These are phyloP conservation scores for Vidua macroura DNA, from an alignment of 2,113 vertebrate species.

Conservation along the genomic window DNA sequence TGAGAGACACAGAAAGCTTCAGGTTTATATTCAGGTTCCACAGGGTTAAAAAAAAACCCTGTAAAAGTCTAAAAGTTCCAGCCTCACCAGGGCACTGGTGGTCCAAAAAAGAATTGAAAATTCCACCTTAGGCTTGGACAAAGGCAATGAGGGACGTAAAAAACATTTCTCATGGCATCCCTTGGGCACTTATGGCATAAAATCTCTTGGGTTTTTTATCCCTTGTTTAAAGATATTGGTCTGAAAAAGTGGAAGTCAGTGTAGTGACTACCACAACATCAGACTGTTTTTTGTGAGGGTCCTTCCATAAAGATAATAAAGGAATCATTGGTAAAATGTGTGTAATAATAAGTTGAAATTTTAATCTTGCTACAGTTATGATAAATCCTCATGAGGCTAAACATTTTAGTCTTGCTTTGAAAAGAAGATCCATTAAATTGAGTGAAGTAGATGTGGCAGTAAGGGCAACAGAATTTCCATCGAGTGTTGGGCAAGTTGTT, in stretches of 20 bases:
- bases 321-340: not conserved
- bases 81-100: not conserved
- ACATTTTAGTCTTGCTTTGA: not conserved
- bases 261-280: not conserved
- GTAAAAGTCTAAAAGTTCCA: not conserved
- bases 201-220: not conserved
- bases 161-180: not conserved
- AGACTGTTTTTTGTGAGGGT: not conserved
- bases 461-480: not conserved
- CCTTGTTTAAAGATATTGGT: not conserved
- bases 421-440: not conserved
- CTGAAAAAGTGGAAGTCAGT: not conserved
- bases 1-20: not conserved
- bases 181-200: not conserved
- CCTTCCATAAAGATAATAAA: not conserved
- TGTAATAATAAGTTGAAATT: not conserved
- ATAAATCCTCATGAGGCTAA: not conserved
- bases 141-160: not conserved
- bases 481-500: not conserved
- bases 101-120: not conserved
- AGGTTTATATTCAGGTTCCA: not conserved
- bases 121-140: not conserved
- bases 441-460: not conserved
- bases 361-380: not conserved
- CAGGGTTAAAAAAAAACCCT: not conserved